Conservation (phyloP, 1,140 invertebrate species). For the Trissolcus basalis region DNA sequence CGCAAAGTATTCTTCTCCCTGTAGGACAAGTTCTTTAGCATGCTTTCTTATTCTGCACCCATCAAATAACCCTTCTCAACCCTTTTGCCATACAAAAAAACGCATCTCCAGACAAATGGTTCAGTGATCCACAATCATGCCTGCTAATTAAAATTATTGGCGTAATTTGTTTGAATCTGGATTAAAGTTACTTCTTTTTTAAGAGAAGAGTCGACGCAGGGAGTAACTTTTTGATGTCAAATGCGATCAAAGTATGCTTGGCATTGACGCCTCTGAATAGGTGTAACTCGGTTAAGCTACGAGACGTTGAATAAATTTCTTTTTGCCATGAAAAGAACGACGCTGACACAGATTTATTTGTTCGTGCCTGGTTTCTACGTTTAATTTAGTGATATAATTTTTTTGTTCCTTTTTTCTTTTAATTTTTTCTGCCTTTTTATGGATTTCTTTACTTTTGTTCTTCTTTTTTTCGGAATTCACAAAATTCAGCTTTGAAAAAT, state of each 20-base stretch:
- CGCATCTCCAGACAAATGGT: background rate
- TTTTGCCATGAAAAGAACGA: background rate
- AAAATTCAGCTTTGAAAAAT: no score
- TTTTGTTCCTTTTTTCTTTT: no score
- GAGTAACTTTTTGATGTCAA: slow-evolving; percentile 36
- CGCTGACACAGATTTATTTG: slow-evolving; percentile 12
- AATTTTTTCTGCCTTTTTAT: background rate
- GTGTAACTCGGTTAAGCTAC: slow-evolving; percentile 1
- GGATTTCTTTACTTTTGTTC: background rate
- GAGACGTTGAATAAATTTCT: no score
- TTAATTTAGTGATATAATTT: background rate
- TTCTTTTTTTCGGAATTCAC: background rate
- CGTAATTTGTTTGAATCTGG: slow-evolving; percentile 43
- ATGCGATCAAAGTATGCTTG: slow-evolving; percentile 34
- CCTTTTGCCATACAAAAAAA: background rate
- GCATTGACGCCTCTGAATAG: slow-evolving; percentile 45
- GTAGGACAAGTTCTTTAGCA: no score
- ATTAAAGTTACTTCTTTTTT: slow-evolving; percentile 39
- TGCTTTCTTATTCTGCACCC: no score
- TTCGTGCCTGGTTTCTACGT: background rate
- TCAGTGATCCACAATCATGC: background rate
- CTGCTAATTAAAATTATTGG: slow-evolving; percentile 45
- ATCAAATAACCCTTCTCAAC: no score
- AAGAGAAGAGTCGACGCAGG: slow-evolving; percentile 31
- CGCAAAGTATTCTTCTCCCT: slow-evolving; percentile 26